Evolutionary conservation across 2,797 vertebrate genomes (phyloP).

Genomic region (Cyprinella venusta): DNA sequence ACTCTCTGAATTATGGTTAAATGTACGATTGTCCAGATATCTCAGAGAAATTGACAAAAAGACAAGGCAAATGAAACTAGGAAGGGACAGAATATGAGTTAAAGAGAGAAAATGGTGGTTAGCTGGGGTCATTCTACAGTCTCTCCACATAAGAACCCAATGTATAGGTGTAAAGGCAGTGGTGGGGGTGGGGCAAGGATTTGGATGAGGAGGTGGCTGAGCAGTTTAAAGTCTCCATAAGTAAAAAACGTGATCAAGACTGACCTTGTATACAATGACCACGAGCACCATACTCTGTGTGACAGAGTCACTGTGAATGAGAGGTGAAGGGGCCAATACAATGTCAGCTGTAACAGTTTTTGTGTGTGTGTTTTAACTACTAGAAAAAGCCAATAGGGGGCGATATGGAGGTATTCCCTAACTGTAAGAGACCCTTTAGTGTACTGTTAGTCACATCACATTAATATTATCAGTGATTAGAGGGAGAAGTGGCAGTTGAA

Average conservation of each 20-base stretch:
- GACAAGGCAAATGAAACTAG: neutral
- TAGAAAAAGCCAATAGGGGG: slow-evolving; percentile 76
- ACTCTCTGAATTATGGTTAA: neutral
- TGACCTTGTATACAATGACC: slow-evolving; percentile 8
- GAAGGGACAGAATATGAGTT: neutral
- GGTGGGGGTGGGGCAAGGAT: slow-evolving; percentile 17
- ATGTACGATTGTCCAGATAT: neutral
- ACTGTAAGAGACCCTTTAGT: slow-evolving; percentile 52
- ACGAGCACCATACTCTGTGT: neutral
- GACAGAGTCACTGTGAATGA: neutral
- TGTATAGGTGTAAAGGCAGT: neutral
- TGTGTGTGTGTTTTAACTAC: neutral
- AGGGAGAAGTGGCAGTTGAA: slow-evolving; percentile 48
- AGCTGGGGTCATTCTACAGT: neutral
- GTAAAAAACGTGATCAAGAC: slow-evolving; percentile 5
- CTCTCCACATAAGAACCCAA: neutral
- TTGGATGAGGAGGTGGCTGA: slow-evolving; percentile 9
- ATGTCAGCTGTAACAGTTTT: neutral
- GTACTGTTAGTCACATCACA: slow-evolving; percentile 19
- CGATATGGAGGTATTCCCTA: slow-evolving; percentile 77
- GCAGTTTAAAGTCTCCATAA: slow-evolving; percentile 9
- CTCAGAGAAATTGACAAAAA: neutral
- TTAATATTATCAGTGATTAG: slow-evolving; percentile 26
- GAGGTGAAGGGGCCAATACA: neutral
- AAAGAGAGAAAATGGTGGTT: neutral